Base-by-base conservation (phyloP, 2,888 invertebrate species). In the Dexiosoma caninum region DNA sequence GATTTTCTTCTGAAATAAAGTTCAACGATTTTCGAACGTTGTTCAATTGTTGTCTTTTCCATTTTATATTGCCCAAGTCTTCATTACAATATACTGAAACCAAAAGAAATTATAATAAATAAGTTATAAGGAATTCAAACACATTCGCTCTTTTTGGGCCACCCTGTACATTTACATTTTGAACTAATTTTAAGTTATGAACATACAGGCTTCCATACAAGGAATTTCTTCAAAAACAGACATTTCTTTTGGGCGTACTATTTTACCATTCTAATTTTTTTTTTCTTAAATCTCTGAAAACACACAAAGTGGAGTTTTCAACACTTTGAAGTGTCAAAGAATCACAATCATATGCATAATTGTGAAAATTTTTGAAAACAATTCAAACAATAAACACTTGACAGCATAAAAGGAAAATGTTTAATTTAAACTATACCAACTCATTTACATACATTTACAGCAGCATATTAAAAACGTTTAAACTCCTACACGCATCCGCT, bases 261-360 rank as follows among this genome's bases (percentile, higher is more conserved):
- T 40, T 57, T 49, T 21, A 6, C 19, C 12, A 42, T 51, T 44
- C 27, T 6, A 27, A 27, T 46, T 7, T 2, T 42, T 21, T 14
- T 66, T n/a, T 37, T 19, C 32, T 32, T 49, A 30, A 57, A 19
- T 21, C 30, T 64, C 9, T 46, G 35, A 10, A 59, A 37, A 46
- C 21, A 62, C 27, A 60, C 46, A 67, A 77, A 74, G 81, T 81
- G 81, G 67, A 81, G 69, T 74, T 69, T 77, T 71, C 81, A 49
- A 72, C 69, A 80, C 78, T 82, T 81, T 80, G 72, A 82, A 83
- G 83, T 83, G 83, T 74, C 82, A 78, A 66, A 78, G 78, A 82
- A 60, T 76, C 78, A 80, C 75, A 78, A 82, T 77, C 77, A 64
- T 81, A 75, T 66, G 62, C 81, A 75, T 82, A 77, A 77, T 77